Conservation (phyloP, 2,113 vertebrate genomes). For the Emydocephalus ijimae region DNA sequence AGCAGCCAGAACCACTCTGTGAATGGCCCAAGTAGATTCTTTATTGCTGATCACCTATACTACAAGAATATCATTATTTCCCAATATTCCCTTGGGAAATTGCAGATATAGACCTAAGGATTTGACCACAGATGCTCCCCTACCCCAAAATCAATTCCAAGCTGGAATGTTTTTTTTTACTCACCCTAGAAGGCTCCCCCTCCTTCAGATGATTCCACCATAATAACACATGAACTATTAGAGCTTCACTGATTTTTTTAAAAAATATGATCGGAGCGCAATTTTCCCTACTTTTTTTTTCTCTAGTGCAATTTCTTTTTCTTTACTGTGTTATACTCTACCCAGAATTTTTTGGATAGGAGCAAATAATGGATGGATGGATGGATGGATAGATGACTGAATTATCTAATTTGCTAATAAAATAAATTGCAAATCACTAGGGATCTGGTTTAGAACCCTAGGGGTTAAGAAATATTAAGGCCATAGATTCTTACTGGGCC, state of each 20-base stretch:
- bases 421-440: not conserved
- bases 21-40: no score
- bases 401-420: not conserved
- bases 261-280: not conserved
- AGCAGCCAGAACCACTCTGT: no score
- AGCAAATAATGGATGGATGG: not conserved
- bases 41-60: not conserved
- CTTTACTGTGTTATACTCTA: not conserved
- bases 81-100: no score
- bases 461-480: not conserved
- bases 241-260: not conserved
- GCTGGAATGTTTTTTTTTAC: no score
- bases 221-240: not conserved
- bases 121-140: no score
- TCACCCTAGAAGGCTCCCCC: not conserved
- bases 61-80: no score
- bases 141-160: no score
- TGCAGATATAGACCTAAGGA: no score
- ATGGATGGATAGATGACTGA: not conserved
- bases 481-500: not conserved
- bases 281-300: not conserved
- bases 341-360: not conserved
- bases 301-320: not conserved
- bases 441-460: not conserved
- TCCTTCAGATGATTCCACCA: not conserved